Evolutionary conservation across 64 coral and sea anemone species (phyloP).

Genomic region (Trachythela sp.): DNA sequence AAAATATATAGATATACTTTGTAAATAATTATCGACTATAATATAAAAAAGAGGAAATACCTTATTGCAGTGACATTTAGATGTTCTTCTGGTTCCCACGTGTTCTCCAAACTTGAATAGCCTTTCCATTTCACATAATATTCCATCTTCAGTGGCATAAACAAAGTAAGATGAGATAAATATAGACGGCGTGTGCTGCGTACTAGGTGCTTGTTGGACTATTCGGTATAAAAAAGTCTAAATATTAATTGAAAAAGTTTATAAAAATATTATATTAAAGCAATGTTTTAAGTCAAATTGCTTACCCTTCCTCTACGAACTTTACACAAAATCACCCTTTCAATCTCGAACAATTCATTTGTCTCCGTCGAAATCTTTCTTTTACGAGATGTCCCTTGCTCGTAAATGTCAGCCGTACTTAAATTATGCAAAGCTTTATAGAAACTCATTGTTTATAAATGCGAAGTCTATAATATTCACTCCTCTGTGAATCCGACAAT

Average conservation of each 20-base stretch:
- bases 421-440: not conserved
- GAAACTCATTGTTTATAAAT: too few relatives aligned
- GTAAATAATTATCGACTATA: too few relatives aligned
- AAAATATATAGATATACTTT: too few relatives aligned
- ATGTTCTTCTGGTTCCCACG: not conserved
- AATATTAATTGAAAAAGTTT: too few relatives aligned
- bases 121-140: slow-evolving; percentile 6
- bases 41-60: not conserved
- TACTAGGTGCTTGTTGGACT: too few relatives aligned
- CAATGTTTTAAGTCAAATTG: not conserved
- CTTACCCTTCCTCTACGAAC: not conserved
- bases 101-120: not conserved
- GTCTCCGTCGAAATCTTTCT: not conserved
- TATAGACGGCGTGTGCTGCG: too few relatives aligned
- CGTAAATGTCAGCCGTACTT: not conserved
- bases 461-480: too few relatives aligned
- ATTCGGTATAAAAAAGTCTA: too few relatives aligned
- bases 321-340: not conserved
- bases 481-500: too few relatives aligned
- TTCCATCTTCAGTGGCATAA: too few relatives aligned
- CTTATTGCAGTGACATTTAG: not conserved
- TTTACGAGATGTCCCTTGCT: not conserved
- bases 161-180: too few relatives aligned
- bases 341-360: not conserved
- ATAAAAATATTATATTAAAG: too few relatives aligned